Evolutionary conservation across 2,888 invertebrate species (phyloP).

Genomic region (Pristionchus fissidentatus): DNA sequence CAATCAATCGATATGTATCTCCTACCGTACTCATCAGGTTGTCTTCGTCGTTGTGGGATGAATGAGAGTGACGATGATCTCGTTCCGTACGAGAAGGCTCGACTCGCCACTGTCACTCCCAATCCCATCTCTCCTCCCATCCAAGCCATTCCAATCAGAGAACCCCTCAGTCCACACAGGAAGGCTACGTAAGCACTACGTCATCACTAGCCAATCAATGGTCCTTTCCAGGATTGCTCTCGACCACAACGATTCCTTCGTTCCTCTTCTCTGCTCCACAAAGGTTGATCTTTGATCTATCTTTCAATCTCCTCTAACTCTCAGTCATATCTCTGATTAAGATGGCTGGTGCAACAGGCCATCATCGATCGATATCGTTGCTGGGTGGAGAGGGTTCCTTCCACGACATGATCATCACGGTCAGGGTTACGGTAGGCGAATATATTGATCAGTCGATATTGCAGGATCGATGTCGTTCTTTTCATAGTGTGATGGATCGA

Average conservation of each 20-base stretch:
- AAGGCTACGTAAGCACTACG: background rate
- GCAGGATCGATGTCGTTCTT: conserved; percentile 16
- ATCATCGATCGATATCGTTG: conserved; percentile 17
- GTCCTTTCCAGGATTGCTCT: background rate
- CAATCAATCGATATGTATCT: background rate
- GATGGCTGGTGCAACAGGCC: background rate
- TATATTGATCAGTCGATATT: background rate
- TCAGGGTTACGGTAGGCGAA: background rate
- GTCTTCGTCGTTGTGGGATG: conserved; percentile 40
- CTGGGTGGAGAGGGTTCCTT: conserved; percentile 3
- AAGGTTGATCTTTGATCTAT: background rate
- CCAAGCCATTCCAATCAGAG: background rate
- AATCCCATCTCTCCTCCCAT: background rate
- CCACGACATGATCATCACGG: background rate
- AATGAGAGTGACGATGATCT: conserved; percentile 16
- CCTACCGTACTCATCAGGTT: conserved; percentile 18
- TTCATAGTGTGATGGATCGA: background rate
- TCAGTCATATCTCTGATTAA: background rate
- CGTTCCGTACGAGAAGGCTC: conserved; percentile 17
- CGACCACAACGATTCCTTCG: background rate
- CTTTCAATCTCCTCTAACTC: background rate
- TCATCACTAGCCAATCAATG: background rate
- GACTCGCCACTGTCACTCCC: background rate
- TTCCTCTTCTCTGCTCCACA: conserved; percentile 24
- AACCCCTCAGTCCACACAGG: conserved; percentile 3